phyloP scores from a whole-genome alignment of 2,113 vertebrate species.

The Pongo abelii region DNA sequence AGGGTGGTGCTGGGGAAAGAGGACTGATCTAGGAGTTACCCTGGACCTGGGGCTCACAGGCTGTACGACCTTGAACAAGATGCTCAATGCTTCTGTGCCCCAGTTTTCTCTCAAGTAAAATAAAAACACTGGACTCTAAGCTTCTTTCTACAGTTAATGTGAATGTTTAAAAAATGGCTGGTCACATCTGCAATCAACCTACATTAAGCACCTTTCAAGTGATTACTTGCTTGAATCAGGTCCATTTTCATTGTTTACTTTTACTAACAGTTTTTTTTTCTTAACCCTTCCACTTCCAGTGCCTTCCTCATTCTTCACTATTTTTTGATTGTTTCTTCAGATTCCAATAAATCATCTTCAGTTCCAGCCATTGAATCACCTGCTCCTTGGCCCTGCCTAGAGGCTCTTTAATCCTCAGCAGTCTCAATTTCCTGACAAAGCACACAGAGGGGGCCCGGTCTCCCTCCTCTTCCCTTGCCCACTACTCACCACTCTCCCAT shows the following conservation, averaged over 20 bases:
- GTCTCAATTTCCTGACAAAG: background rate
- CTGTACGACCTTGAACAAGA: background rate
- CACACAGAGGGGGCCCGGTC: background rate
- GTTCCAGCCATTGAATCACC: background rate
- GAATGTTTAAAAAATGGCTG: slow-evolving; percentile 34
- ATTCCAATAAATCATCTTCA: background rate
- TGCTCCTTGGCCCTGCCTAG: background rate
- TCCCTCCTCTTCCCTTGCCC: background rate
- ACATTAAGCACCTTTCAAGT: slow-evolving; percentile 35
- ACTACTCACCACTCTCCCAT: fast-evolving
- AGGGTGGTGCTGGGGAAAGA: background rate
- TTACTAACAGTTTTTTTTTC: slow-evolving; percentile 22
- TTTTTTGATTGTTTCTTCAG: background rate
- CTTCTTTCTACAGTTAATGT: background rate
- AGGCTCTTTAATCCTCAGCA: background rate
- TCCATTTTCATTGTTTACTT: slow-evolving; percentile 37
- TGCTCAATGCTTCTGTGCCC: background rate
- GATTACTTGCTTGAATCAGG: background rate
- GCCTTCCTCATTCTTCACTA: background rate
- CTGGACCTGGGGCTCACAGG: background rate
- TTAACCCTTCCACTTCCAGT: background rate
- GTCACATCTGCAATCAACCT: background rate
- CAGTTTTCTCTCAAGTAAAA: slow-evolving; percentile 29
- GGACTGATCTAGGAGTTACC: background rate
- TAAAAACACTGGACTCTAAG: background rate